Conservation (phyloP, 2,888 invertebrate genomes). For the Trachelus troglodyta region DNA sequence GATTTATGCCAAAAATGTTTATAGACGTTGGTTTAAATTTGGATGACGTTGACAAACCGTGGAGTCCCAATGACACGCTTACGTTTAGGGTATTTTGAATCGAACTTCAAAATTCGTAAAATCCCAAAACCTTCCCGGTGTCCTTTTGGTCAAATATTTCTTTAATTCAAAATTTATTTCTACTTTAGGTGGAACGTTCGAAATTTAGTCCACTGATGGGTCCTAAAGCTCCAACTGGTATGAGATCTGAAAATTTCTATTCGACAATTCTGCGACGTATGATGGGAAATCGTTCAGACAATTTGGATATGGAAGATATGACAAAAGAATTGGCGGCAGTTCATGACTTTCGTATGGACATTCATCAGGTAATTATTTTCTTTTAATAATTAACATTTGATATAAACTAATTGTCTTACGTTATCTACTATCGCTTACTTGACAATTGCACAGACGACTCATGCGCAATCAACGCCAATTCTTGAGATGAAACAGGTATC, state of each 20-base stretch:
- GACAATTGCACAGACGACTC: conserved; percentile 17
- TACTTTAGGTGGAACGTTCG: not conserved
- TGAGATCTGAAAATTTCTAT: not conserved
- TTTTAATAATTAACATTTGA: not conserved
- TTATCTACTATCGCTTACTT: not conserved
- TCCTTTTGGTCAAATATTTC: not conserved
- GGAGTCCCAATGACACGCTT: conserved; percentile 33
- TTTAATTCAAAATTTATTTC: not conserved
- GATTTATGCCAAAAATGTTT: conserved; percentile 38
- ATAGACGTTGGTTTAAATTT: conserved; percentile 34
- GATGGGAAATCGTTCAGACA: not conserved
- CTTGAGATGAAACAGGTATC: conserved; percentile 31
- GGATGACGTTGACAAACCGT: conserved; percentile 31
- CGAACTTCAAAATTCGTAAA: not conserved
- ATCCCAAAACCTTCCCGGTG: not conserved
- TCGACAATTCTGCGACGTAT: not conserved
- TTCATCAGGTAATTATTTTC: not conserved
- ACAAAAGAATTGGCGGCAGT: not conserved
- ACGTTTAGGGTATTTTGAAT: conserved; percentile 25
- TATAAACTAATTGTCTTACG: not conserved
- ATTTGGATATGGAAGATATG: not conserved
- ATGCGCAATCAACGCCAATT: conserved; percentile 21
- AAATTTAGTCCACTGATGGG: not conserved
- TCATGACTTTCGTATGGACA: not conserved
- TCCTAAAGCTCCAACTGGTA: not conserved